Evolutionary conservation across 2,797 vertebrate genomes (phyloP).

Genomic region (Salmo trutta): DNA sequence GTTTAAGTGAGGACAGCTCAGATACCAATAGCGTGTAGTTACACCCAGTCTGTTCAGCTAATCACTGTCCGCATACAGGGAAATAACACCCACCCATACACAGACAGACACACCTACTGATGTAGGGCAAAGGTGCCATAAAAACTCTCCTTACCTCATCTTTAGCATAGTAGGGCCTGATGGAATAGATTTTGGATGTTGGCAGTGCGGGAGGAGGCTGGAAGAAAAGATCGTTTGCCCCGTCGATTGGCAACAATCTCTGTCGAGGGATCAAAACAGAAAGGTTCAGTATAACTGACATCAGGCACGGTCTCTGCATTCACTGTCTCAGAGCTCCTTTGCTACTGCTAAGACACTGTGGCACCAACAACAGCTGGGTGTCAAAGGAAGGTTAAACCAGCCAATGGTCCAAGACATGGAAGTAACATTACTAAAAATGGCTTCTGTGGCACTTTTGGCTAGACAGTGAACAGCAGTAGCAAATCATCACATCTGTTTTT

Average conservation of each 20-base stretch:
- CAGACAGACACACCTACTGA: too few relatives aligned
- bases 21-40: neutral
- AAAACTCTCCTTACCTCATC: conserved; percentile 87
- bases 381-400: conserved; percentile 12
- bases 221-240: conserved; percentile 99
- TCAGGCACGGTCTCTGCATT: conserved; percentile 30
- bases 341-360: conserved; percentile 68
- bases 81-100: too few relatives aligned
- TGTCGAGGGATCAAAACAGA: conserved; percentile 83
- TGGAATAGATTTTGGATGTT: conserved; percentile 97
- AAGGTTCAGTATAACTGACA: conserved; percentile 59
- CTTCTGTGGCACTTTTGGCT: conserved; percentile 59
- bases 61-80: too few relatives aligned
- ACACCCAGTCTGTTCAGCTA: neutral
- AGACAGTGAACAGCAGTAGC: conserved; percentile 67
- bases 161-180: conserved; percentile 96
- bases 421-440: neutral
- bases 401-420: neutral
- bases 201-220: conserved; percentile 95
- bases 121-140: neutral
- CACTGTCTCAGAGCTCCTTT: conserved; percentile 57
- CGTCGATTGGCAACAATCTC: conserved; percentile 99
- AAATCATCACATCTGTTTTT: conserved; percentile 54
- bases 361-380: conserved; percentile 56
- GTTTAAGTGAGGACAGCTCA: conserved; percentile 42